Evolutionary conservation across 2,888 invertebrate genomes (phyloP).

Genomic region (Eupithecia dodoneata): DNA sequence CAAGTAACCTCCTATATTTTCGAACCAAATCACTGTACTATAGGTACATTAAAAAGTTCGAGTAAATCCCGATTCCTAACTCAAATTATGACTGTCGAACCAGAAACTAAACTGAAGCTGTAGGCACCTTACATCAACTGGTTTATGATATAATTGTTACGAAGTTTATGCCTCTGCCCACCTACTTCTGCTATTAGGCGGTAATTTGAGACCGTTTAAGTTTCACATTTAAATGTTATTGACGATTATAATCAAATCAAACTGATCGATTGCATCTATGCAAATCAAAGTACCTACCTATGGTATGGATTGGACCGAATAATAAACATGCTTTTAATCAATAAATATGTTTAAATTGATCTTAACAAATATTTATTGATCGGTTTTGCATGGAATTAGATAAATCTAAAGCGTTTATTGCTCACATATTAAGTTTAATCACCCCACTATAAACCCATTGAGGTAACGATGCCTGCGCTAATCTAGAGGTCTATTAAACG

Average conservation of each 20-base stretch:
- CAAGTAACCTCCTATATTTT: no score
- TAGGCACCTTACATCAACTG: not conserved
- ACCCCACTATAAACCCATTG: conserved; percentile 6
- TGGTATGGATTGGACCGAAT: conserved; percentile 20
- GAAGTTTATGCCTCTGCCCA: conserved; percentile 3
- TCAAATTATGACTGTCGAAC: not conserved
- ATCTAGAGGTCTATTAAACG: not conserved
- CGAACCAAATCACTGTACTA: no score
- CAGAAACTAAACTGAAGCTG: not conserved
- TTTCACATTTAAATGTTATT: conserved; percentile 40
- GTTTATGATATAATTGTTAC: not conserved
- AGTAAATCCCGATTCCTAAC: not conserved
- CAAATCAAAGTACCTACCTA: conserved; percentile 31
- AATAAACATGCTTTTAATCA: conserved; percentile 40
- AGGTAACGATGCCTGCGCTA: conserved; percentile 2
- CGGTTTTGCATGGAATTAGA: conserved; percentile 22
- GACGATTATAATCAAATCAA: conserved; percentile 41
- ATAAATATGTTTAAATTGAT: conserved; percentile 41
- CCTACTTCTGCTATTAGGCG: conserved; percentile 4
- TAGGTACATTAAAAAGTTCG: not conserved
- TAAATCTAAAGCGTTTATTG: conserved; percentile 26
- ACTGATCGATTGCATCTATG: conserved; percentile 44
- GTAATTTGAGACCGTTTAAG: conserved; percentile 25
- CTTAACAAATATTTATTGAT: conserved; percentile 42
- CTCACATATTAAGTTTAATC: conserved; percentile 20